A percentile compares a stretch with the other conserved stretches of the same genome.
Evolutionary conservation across 2,888 invertebrate species (phyloP).

Genomic region (Eristalis pertinax): DNA sequence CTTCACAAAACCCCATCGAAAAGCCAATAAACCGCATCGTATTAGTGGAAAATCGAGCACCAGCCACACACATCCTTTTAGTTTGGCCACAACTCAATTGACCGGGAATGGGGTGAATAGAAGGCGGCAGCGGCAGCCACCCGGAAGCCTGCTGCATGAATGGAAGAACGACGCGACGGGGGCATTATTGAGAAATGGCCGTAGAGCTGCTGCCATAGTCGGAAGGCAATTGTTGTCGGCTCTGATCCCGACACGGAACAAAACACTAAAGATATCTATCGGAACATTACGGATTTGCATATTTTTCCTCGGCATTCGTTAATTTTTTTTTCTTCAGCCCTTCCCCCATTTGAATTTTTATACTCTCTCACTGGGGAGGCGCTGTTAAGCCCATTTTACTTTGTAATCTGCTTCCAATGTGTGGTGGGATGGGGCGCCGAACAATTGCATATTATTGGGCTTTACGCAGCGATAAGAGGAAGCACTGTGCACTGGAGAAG

Average conservation of each 20-base stretch:
- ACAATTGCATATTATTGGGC: no score
- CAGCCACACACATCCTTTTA: constrained; percentile 71
- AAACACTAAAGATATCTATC: constrained; percentile 68
- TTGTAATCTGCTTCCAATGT: no score
- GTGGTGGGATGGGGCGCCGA: no score
- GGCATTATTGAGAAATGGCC: constrained; percentile 57
- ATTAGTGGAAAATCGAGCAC: constrained; percentile 72
- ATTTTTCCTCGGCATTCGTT: constrained; percentile 2
- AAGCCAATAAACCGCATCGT: constrained; percentile 74
- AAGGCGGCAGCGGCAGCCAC: background rate
- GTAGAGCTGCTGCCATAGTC: constrained; percentile 14
- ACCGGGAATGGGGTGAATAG: constrained; percentile 60
- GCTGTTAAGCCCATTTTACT: no score
- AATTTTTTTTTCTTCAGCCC: background rate
- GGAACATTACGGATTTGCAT: constrained; percentile 64
- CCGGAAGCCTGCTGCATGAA: constrained; percentile 33
- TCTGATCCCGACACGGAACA: constrained; percentile 32
- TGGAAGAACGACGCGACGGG: constrained; percentile 1
- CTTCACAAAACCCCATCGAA: constrained; percentile 45
- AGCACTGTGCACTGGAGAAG: no score
- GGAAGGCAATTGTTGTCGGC: constrained; percentile 58
- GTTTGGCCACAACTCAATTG: constrained; percentile 71
- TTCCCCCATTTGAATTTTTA: no score
- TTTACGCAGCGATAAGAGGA: no score
- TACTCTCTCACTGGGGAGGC: no score